Evolutionary conservation across 2,113 vertebrate genomes (phyloP).

Genomic region (Alaudala cheleensis): DNA sequence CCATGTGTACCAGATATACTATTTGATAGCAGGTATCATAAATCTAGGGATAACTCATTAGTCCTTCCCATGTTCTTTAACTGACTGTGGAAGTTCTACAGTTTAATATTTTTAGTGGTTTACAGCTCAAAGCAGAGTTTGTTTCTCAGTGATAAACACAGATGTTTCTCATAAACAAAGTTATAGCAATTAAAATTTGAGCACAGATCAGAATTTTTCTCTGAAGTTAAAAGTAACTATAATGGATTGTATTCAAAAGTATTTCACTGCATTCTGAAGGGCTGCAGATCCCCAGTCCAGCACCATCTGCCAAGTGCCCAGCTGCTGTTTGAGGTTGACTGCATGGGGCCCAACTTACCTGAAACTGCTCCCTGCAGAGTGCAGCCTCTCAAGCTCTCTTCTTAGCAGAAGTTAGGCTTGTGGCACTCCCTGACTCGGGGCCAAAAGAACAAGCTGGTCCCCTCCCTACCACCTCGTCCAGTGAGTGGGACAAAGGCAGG

Average conservation of each 20-base stretch:
- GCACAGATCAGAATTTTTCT: not conserved
- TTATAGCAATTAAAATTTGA: not conserved
- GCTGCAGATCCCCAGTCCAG: not conserved
- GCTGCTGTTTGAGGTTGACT: not conserved
- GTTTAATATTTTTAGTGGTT: not conserved
- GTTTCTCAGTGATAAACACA: constrained; percentile 14
- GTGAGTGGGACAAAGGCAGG: not conserved
- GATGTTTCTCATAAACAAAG: constrained; percentile 31
- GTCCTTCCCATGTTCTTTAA: not conserved
- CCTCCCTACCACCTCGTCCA: too few relatives aligned
- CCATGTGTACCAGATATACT: not conserved
- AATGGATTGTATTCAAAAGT: not conserved
- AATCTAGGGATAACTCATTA: not conserved
- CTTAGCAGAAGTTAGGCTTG: not conserved
- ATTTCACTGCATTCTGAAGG: not conserved
- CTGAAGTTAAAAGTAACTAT: not conserved
- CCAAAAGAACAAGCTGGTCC: not conserved
- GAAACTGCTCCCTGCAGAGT: not conserved
- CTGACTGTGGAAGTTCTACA: not conserved
- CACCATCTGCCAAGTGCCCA: not conserved
- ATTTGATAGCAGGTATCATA: not conserved
- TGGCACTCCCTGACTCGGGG: too few relatives aligned
- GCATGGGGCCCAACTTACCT: rapidly evolving
- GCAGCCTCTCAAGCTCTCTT: not conserved
- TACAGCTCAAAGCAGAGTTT: not conserved